Base-by-base conservation (phyloP, 2,113 vertebrate genomes). In the Anoplopoma fimbria region DNA sequence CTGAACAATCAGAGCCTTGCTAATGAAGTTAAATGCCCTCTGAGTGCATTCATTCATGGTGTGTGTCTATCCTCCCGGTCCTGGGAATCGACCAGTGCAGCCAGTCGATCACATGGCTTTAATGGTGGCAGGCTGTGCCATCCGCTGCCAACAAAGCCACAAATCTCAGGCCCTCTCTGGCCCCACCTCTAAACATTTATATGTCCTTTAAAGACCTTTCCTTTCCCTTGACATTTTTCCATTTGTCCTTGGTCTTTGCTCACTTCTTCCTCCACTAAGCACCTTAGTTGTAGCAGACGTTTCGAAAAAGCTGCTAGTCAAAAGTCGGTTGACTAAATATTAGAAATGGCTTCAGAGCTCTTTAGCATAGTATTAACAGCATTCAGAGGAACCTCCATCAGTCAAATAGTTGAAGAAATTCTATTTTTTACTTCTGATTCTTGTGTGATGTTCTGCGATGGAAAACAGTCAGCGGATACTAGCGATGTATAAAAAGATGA, bases 51-150 rank as follows among this genome's bases (percentile, higher is more conserved):
- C 65, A 85, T 79, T 87, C 65, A 83, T 61, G 83, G 45, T 70
- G 80, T 70, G 80, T 75, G 76, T 82, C 75, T 82, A 60, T 12
- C 57, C 25, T 14, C 23, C 68, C 42, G 5, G 64, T 42, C 34
- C 87, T 74, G 67, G 67, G 70, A 82, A 85, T 49, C 10, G 57
- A 86, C 72, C 78, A 87, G 74, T 77, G 85, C 79, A 86, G 53
- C 76, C 79, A 89, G 89, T 82, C 9, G 2, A 77, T 93, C 92
- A 90, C 89, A 68, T 91, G 93, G 86, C 64, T 82, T 79, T 77
- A 34, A 75, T 55, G 60, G 93, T 72, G 87, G 73, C 82, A 91
- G 87, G 88, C 93, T 57, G 93, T 94, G 87, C 93, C 94, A 93
- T 25, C 88, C 93, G 55, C 92, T 69, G 84, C 83, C 85, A 89